Conservation (phyloP, 2,113 vertebrate species). For the Ariopsis seemanni region DNA sequence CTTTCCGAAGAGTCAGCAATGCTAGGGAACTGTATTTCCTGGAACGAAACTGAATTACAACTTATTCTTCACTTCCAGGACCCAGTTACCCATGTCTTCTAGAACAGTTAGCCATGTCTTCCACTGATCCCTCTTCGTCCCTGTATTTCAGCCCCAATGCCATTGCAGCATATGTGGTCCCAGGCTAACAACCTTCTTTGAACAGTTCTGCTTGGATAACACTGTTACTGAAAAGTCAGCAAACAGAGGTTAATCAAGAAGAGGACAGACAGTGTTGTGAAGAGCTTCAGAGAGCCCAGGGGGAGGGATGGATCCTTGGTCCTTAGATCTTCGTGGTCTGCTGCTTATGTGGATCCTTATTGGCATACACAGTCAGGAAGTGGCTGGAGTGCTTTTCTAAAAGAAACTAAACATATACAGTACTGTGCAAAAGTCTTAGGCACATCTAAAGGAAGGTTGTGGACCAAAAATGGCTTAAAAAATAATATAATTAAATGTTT, state of each 20-base stretch:
- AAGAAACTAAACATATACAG: not conserved
- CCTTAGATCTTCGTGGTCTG: not conserved
- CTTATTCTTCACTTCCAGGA: constrained; percentile 29
- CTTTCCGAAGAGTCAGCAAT: constrained; percentile 43
- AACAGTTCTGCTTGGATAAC: constrained; percentile 1
- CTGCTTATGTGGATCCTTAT: constrained; percentile 1
- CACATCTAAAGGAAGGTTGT: too few species aligned
- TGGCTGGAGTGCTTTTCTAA: not conserved
- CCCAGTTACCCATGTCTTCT: constrained; percentile 16
- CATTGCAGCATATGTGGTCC: not conserved
- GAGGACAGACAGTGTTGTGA: constrained; percentile 8
- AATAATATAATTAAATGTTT: too few species aligned
- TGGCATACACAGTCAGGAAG: not conserved
- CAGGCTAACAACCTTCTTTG: constrained; percentile 11
- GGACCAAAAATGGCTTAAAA: too few species aligned
- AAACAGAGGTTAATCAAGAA: constrained; percentile 27
- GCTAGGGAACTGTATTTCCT: constrained; percentile 47
- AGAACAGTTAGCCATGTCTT: constrained; percentile 19
- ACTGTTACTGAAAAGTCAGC: constrained; percentile 13
- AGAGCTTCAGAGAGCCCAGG: constrained; percentile 3
- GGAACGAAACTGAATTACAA: constrained; percentile 32
- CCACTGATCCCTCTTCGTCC: not conserved
- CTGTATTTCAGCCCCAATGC: not conserved
- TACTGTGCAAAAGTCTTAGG: too few species aligned
- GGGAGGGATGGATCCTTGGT: not conserved